Percentiles rank a stretch among this genome's conserved stretches.
phyloP scores from a whole-genome alignment of 2,113 vertebrate genomes.

The Labeo rohita region DNA sequence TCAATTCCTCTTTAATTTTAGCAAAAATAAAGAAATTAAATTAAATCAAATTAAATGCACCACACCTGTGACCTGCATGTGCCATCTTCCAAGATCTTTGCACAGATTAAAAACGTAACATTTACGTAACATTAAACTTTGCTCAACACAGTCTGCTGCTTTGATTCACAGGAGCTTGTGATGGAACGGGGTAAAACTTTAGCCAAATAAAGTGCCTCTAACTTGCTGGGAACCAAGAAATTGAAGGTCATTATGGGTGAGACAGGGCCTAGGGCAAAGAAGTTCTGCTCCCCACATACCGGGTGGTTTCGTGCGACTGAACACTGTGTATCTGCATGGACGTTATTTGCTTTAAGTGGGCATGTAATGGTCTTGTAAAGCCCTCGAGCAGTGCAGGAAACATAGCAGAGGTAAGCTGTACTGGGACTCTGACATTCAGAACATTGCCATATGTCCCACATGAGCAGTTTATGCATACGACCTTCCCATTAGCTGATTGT shows the following conservation, averaged over 20 bases:
- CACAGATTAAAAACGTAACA: background rate
- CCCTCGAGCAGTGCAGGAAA: slow-evolving; percentile 67
- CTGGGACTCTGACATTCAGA: slow-evolving; percentile 44
- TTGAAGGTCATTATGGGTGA: slow-evolving; percentile 68
- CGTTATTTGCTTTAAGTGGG: slow-evolving; percentile 74
- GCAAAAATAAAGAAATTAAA: background rate
- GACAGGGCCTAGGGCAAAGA: slow-evolving; percentile 57
- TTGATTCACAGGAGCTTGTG: slow-evolving; percentile 46
- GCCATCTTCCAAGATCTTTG: slow-evolving; percentile 25
- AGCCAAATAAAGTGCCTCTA: slow-evolving; percentile 58
- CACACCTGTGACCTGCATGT: background rate
- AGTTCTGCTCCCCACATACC: slow-evolving; percentile 51
- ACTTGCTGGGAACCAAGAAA: slow-evolving; percentile 40
- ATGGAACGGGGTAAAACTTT: slow-evolving; percentile 67
- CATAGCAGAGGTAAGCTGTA: slow-evolving; percentile 50
- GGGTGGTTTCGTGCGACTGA: slow-evolving; percentile 66
- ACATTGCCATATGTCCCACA: slow-evolving; percentile 53
- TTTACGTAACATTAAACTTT: slow-evolving; percentile 4
- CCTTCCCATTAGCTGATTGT: slow-evolving; percentile 9
- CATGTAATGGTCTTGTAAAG: slow-evolving; percentile 76
- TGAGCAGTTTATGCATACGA: slow-evolving; percentile 45
- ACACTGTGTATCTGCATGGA: slow-evolving; percentile 67
- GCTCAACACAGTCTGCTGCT: slow-evolving; percentile 52
- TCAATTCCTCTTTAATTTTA: background rate
- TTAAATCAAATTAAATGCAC: background rate